phyloP scores from a whole-genome alignment of 2,113 vertebrate species.

The Heliornis fulica region DNA sequence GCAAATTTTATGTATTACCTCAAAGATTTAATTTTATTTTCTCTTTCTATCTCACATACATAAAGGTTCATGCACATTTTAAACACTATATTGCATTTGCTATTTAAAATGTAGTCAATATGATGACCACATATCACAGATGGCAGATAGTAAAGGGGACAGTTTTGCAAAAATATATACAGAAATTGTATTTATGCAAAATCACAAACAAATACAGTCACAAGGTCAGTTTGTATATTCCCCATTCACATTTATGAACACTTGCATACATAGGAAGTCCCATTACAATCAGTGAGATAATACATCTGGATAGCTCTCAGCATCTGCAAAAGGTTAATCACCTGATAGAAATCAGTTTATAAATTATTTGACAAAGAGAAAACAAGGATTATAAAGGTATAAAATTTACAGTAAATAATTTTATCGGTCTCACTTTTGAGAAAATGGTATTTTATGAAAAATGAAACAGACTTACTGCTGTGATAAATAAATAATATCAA shows the following conservation, averaged over 20 bases:
- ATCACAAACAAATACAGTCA: background rate
- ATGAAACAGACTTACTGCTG: background rate
- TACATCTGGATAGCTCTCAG: background rate
- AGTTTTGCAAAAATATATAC: background rate
- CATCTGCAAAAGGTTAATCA: constrained; percentile 9
- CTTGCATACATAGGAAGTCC: background rate
- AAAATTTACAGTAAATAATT: background rate
- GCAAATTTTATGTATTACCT: background rate
- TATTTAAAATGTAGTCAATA: constrained; percentile 13
- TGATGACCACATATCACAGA: background rate
- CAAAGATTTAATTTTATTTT: background rate
- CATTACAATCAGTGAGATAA: background rate
- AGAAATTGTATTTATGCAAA: background rate
- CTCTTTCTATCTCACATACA: background rate
- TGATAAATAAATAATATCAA: constrained; percentile 20
- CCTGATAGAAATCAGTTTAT: background rate
- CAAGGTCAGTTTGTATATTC: background rate
- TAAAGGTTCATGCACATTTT: background rate
- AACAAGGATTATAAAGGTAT: background rate
- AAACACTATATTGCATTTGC: background rate
- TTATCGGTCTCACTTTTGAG: background rate
- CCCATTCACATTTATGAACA: background rate
- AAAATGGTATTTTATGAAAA: background rate
- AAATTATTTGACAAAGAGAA: background rate
- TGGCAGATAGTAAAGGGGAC: background rate